A percentile compares a stretch with the other conserved stretches of the same genome.
Evolutionary conservation across 1,140 invertebrate species (phyloP).

Genomic region (Medauroidea extradentata): DNA sequence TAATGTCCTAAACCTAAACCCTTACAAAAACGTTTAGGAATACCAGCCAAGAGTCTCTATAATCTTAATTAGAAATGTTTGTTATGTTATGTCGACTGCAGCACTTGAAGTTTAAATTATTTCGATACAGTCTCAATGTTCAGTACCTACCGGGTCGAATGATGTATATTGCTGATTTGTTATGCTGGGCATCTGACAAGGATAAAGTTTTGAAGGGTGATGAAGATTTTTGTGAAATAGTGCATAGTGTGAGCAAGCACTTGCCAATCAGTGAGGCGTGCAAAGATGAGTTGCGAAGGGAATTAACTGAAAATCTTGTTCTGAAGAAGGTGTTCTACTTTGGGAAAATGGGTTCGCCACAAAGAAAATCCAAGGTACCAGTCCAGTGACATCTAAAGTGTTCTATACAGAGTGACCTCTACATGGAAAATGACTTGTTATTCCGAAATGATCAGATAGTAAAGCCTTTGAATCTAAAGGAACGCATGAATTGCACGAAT

Average conservation of each 20-base stretch:
- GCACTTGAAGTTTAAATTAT: not conserved
- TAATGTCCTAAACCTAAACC: no score
- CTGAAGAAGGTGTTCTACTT: not conserved
- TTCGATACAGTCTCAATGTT: not conserved
- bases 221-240: not conserved
- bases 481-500: not conserved
- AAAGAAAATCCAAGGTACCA: not conserved
- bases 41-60: no score
- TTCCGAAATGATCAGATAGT: not conserved
- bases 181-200: not conserved
- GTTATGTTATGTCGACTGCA: not conserved
- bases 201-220: not conserved
- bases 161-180: not conserved
- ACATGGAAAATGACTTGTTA: no score
- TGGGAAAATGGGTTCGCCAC: not conserved
- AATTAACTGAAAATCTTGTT: not conserved
- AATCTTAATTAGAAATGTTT: no score
- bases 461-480: not conserved
- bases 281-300: not conserved
- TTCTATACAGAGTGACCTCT: not conserved
- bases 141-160: not conserved
- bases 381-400: not conserved
- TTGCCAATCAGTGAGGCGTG: no score
- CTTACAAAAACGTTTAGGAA: no score
- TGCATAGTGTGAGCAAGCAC: not conserved